Percentiles rank a stretch among this genome's conserved stretches.
These are phyloP conservation scores for Scaeva pyrastri DNA, from an alignment of 2,888 invertebrate genomes.

Conservation along the genomic window DNA sequence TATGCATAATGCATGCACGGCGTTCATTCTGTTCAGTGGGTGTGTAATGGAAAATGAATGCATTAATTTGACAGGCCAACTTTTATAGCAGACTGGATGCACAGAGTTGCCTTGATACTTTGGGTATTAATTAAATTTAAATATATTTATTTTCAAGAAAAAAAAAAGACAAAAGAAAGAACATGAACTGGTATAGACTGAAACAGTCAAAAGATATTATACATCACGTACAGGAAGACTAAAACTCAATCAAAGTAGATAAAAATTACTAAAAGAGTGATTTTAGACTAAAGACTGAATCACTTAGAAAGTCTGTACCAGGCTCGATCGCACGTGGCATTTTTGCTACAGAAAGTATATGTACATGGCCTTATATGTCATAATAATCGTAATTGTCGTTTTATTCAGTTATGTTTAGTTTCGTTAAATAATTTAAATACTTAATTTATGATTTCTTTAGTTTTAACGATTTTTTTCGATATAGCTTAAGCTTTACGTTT, in stretches of 20 bases:
- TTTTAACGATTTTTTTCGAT: too few species aligned
- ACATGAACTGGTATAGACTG: neutral
- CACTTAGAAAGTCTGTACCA: too few species aligned
- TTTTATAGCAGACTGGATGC: conserved; percentile 53
- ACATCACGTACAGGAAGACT: conserved; percentile 1
- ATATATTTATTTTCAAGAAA: conserved; percentile 65
- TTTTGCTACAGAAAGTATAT: too few species aligned
- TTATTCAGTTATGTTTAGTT: too few species aligned
- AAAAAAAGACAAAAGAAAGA: neutral
- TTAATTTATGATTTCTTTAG: too few species aligned
- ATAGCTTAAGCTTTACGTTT: too few species aligned
- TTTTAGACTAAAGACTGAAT: neutral
- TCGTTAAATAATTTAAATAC: too few species aligned
- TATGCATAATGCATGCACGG: conserved; percentile 37
- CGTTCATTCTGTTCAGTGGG: conserved; percentile 67
- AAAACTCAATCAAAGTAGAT: conserved; percentile 30
- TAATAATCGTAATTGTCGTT: too few species aligned
- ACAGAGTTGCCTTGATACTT: conserved; percentile 47
- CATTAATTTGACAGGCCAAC: conserved; percentile 72
- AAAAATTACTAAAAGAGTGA: neutral
- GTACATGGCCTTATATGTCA: too few species aligned
- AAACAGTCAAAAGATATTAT: neutral
- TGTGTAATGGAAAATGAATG: conserved; percentile 76
- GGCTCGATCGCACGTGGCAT: too few species aligned
- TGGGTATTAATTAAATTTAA: conserved; percentile 74